Conservation (phyloP, 2,797 vertebrate species). For the Chelmon rostratus region DNA sequence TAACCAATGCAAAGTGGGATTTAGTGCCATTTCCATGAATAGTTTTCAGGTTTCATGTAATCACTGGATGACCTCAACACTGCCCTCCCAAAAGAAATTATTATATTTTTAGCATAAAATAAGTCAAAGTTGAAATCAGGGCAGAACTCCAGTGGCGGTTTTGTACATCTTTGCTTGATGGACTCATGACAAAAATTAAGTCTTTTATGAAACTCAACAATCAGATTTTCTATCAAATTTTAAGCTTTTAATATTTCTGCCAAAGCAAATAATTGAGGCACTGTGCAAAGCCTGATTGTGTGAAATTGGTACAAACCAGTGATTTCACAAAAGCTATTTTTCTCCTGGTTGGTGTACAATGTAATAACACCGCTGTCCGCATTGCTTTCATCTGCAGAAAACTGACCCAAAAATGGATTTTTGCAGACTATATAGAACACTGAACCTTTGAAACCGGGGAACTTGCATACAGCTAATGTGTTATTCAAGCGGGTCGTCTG, state of each 20-base stretch:
- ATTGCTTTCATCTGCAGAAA: slow-evolving; percentile 68
- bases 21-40: slow-evolving; percentile 1
- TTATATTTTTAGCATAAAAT: slow-evolving; percentile 20
- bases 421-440: slow-evolving; percentile 49
- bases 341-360: slow-evolving; percentile 13
- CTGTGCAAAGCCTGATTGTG: slow-evolving; percentile 24
- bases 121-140: slow-evolving; percentile 2
- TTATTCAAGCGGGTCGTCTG: slow-evolving; percentile 66
- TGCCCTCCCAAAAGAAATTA: background rate
- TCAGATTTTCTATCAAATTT: slow-evolving; percentile 21
- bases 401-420: slow-evolving; percentile 58
- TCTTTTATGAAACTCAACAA: slow-evolving; percentile 7
- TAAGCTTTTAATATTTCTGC: slow-evolving; percentile 15
- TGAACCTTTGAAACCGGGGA: slow-evolving; percentile 62
- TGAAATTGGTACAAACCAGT: slow-evolving; percentile 8
- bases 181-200: background rate
- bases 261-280: slow-evolving; percentile 36
- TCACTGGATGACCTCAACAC: background rate
- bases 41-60: slow-evolving; percentile 2
- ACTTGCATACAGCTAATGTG: slow-evolving; percentile 62
- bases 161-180: background rate
- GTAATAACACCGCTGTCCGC: slow-evolving; percentile 32
- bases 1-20: background rate
- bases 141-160: background rate
- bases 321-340: slow-evolving; percentile 14